Percentiles rank a stretch among this genome's conserved stretches.
These are phyloP conservation scores for Drosophila ezoana DNA, from an alignment of 2,888 invertebrate genomes.

Conservation along the genomic window DNA sequence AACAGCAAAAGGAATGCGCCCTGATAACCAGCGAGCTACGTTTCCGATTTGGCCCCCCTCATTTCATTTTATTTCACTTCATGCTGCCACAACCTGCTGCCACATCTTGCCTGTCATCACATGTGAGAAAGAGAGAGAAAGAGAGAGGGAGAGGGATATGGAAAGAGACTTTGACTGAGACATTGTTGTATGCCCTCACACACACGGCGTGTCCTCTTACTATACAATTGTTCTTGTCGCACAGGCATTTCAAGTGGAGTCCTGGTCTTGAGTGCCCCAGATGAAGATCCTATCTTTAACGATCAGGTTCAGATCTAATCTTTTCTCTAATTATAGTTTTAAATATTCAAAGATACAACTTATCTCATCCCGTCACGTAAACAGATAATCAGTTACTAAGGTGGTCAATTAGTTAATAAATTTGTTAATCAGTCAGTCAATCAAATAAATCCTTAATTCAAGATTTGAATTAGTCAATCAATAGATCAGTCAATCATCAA, in stretches of 20 bases:
- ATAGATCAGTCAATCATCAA: too few species aligned
- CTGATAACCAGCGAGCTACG: conserved; percentile 66
- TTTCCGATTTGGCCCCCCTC: conserved; percentile 56
- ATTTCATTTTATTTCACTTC: conserved; percentile 11
- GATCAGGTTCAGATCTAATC: not conserved
- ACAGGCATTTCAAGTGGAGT: not conserved
- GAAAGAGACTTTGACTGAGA: conserved; percentile 39
- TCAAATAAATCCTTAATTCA: too few species aligned
- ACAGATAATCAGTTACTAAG: too few species aligned
- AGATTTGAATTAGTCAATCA: too few species aligned
- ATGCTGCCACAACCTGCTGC: conserved; percentile 10
- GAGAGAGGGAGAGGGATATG: too few species aligned
- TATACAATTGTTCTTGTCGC: not conserved
- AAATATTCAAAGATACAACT: too few species aligned
- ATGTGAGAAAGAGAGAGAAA: conserved; percentile 22
- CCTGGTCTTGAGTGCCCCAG: not conserved
- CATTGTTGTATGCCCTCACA: conserved; percentile 40
- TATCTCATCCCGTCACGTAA: too few species aligned
- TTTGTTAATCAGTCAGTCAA: too few species aligned
- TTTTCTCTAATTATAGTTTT: not conserved
- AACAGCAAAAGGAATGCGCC: conserved; percentile 60
- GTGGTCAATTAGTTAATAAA: too few species aligned
- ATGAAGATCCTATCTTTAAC: too few species aligned
- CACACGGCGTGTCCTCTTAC: conserved; percentile 1
- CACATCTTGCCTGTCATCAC: conserved; percentile 48